Evolutionary conservation across 2,888 invertebrate genomes (phyloP), one percentile per base, ranked within the genome.

Genomic region (Lacanobia wlatinum): DNA sequence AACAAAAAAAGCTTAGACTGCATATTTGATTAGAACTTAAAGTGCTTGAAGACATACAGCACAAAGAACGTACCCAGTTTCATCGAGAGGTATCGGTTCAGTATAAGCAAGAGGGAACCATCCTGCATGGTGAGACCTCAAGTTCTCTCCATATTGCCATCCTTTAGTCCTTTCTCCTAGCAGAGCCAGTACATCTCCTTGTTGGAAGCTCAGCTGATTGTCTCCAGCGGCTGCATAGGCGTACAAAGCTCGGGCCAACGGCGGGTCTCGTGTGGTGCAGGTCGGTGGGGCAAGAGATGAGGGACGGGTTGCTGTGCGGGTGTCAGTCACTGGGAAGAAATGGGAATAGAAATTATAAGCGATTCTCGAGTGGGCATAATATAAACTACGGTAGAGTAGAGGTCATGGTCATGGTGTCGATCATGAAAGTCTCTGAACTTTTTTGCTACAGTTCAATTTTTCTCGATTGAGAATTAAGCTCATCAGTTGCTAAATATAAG

Each of bases 51-150:
- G 28, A 6, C n/a, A 2, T 70, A 40, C 4, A 52, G 3, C 9
- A 61, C 0, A 63, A 52, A 62, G 12, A 52, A 92, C 96, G 94
- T 92, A 97, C 97, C 96, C 96, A 84, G 96, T 92, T 82, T 97
- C 96, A 84, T 97, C 97, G 86, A 97, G 98, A 70, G 97, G 95
- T 64, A 97, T 96, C n/a, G 96, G 96, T 94, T 99, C 99, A 46
- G 99, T 99, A 90, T 99, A 99, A n/a, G 99, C 99, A 78, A 99
- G 95, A 1, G 99, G 99, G 94, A 99, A 99, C 99, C 99, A 99
- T 48, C 99, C 99, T 82, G 98, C 98, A 90, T 98, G 97, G 91
- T 98, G 98, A n/a, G 98, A 98, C 70, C 98, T 97, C 84, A 98
- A 94, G 94, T 99, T 99, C 93, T 99, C 99, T n/a, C 99, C 99